Evolutionary conservation across 2,113 vertebrate species (phyloP), one percentile per base, ranked within the genome.

Genomic region (Alectura lathami): DNA sequence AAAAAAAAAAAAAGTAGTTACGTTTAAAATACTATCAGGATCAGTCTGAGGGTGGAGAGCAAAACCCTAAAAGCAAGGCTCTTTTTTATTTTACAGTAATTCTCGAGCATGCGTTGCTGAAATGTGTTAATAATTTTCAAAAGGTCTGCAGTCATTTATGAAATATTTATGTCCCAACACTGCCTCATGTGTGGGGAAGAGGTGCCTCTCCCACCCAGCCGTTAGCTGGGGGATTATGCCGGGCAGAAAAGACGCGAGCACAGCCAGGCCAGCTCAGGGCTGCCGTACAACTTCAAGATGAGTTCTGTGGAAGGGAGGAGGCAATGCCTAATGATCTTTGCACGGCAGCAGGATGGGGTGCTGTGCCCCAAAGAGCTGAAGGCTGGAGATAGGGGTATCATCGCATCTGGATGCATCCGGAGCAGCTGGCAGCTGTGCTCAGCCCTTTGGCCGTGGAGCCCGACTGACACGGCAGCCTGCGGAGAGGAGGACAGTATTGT

Each of bases 91-190:
- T 57, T 73, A 26, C 69, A 78, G 48, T 56, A 67, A 9, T 56
- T 73, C 83, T 68, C 63, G 43, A 60, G n/a, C 38, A 22, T 0
- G 40, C 38, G 4, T 75, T 88, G 80, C 86, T 88, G 68, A 86
- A 92, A 68, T 56, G 56, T 75, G 83, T 51, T 92, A 66, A n/a
- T 81, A 69, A 68, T 86, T 92, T 88, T 75, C 75, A 72, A 69
- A 36, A 77, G 70, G 40, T 48, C 75, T 91, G 73, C 38, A 24
- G 83, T 91, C 26, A 1, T 85, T 88, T 83, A 63, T 82, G 85
- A 88, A 89, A 74, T 38, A 77, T 45, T 85, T 54, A 16, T 81
- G 86, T 70, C 66, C 69, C 76, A 62, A 79, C 43, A 8, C 11
- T 40, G 86, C 51, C 78, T 88, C 29, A 8, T 54, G 90, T 43